Percentiles rank a stretch among this genome's conserved stretches.
These are phyloP conservation scores for Eupsilia transversa DNA, from an alignment of 2,888 invertebrate species.

Conservation along the genomic window DNA sequence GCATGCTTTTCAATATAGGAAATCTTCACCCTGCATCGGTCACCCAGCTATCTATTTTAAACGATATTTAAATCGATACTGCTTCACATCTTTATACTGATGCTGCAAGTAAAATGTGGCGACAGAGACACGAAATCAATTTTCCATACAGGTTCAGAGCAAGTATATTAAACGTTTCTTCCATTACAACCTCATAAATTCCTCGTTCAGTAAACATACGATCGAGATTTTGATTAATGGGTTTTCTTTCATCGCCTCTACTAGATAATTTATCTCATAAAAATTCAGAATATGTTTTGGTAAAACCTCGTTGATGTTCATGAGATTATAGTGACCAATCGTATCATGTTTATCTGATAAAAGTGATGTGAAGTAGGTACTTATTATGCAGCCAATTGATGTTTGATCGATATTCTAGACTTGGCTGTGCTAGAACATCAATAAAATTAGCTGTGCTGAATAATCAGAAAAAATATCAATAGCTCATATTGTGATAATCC, in stretches of 20 bases:
- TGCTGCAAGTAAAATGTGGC: conserved; percentile 19
- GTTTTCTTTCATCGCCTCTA: conserved; percentile 22
- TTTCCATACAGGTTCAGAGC: conserved; percentile 12
- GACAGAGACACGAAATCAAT: conserved; percentile 24
- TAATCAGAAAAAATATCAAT: conserved; percentile 17
- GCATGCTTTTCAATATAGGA: conserved; percentile 74
- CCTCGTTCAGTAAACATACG: conserved; percentile 36
- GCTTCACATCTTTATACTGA: conserved; percentile 39
- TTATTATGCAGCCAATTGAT: conserved; percentile 68
- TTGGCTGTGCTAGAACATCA: conserved; percentile 58
- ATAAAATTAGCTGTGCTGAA: conserved; percentile 26
- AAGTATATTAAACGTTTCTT: conserved; percentile 38
- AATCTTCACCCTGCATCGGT: conserved; percentile 65
- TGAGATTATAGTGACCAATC: conserved; percentile 80
- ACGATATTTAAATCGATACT: conserved; percentile 62
- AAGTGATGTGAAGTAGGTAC: conserved; percentile 68
- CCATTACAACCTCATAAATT: conserved; percentile 47
- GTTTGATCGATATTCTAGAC: conserved; percentile 78
- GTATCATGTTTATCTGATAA: conserved; percentile 84
- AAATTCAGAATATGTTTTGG: conserved; percentile 69
- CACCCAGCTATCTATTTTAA: conserved; percentile 46
- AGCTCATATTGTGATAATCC: neutral
- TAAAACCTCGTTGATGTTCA: conserved; percentile 76
- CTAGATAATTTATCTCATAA: conserved; percentile 49
- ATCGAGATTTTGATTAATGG: conserved; percentile 40